A percentile compares a stretch with the other conserved stretches of the same genome.
Evolutionary conservation across 64 coral and sea anemone species (phyloP).

Genomic region (Pachyseris speciosa): DNA sequence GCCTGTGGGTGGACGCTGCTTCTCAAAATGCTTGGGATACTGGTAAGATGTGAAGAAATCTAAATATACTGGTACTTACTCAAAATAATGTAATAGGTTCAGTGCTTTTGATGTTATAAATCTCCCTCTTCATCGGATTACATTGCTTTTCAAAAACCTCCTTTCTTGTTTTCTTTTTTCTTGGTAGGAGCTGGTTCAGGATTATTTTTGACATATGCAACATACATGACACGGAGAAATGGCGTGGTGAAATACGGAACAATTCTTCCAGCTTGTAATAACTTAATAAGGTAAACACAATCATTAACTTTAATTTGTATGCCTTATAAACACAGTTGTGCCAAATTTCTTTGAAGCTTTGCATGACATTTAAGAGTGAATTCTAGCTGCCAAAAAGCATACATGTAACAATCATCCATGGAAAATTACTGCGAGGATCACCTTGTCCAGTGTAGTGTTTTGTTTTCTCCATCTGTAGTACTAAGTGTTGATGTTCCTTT

Average conservation of each 20-base stretch:
- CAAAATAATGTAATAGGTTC: no score
- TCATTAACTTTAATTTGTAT: no score
- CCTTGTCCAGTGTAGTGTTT: no score
- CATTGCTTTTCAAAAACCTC: background rate
- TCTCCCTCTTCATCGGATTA: background rate
- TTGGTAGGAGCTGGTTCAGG: constrained; percentile 75
- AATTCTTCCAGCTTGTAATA: constrained; percentile 74
- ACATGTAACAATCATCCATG: no score
- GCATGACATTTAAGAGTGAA: no score
- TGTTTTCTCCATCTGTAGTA: background rate
- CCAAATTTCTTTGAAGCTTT: no score
- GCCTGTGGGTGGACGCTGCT: constrained; percentile 79
- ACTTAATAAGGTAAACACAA: constrained; percentile 72
- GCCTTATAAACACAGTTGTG: no score
- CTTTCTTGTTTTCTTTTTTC: background rate
- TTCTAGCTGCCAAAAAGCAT: no score
- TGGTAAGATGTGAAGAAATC: constrained; percentile 22
- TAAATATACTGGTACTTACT: no score
- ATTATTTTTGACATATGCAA: constrained; percentile 81
- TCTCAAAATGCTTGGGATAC: constrained; percentile 94
- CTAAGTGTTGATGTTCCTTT: background rate
- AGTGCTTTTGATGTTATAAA: background rate
- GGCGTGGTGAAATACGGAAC: constrained; percentile 78
- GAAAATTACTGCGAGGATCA: no score
- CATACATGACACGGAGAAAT: constrained; percentile 75